Base-by-base conservation (phyloP, 2,888 invertebrate species). In the Margaritifera margaritifera region DNA sequence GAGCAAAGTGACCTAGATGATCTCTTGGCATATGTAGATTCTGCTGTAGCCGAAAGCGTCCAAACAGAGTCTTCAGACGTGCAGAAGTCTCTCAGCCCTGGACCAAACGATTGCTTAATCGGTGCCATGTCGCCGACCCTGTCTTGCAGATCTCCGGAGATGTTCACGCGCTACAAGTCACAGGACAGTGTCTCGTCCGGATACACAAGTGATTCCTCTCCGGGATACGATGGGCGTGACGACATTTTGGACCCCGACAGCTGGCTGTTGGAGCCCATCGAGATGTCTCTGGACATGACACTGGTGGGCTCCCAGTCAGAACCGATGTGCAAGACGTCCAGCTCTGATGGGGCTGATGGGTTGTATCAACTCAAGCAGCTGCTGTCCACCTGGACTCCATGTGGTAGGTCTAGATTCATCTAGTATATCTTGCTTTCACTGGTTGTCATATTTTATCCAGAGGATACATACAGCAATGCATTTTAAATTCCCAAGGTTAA, bases 361-460 rank as follows among this genome's bases (percentile, higher is more conserved):
- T 71, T 84, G 68, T 80, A 77, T 72, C 81, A 80, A 75, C 78
- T 84, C 61, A 80, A 83, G 72, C 81, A 82, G 70, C 77, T 84
- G 25, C 68, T 84, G 50, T 72, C 77, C 20, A 55, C 50, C 42
- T 78, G 81, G 75, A 76, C 77, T 70, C 77, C 84, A 71, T 72
- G 77, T 80, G 84, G 86, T 86, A 74, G 77, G 83, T 72, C 24
- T 19, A 24, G 50, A 20, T 31, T 62, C 27, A 22, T 24, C n/a
- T n/a, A n/a, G n/a, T n/a, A n/a, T n/a, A n/a, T n/a, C 15, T 51
- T 27, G 31, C 22, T 50, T 54, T 56, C 11, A 56, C 11, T 56
- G 20, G 20, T 42, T 42, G 42, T 42, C 42, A 42, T 42, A 42
- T 42, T 42, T 42, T 15, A 15, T 15, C 42, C 15, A 42, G 42